Base-by-base conservation (phyloP, 2,888 invertebrate species). In the Brachyptera putata region DNA sequence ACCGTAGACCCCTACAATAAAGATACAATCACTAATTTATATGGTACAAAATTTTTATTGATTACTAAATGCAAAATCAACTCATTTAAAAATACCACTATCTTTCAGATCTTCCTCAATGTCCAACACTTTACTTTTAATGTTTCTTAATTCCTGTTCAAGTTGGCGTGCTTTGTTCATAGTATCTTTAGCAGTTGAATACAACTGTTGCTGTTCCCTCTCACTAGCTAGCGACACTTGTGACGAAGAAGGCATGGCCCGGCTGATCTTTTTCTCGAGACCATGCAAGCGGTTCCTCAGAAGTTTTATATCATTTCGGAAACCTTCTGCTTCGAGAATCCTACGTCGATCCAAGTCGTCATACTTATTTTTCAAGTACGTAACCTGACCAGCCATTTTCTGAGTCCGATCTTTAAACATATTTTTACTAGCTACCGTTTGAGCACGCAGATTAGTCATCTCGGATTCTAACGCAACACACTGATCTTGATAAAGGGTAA, bases 301-400 rank as follows among this genome's bases (percentile, higher is more conserved):
- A 58, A 72, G 69, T 61, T 72, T 73, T 7, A 76, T 74, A 65
- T 76, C 76, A 37, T 70, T 76, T 64, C 72, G 72, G 66, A 75
- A 76, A 1, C 76, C 76, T 64, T 77, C 75, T 7, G 74, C 73
- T 64, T 76, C 76, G 7, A 76, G 68, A 56, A 73, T 72, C 36
- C 75, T 68, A 30, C 76, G 65, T 16, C 69, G 65, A 63, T 76
- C 76, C 56, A 76, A 63, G 26, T 75, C 75, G 60, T 72, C 69
- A 61, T 75, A 75, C 13, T 75, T 64, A 26, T 69, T 66, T 60
- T 73, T 76, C 71, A 76, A 72, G 58, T 73, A 62, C 57, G 72
- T 68, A 36, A 77, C 65, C 2, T 74, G 68, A 49, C 70, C 70
- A 3, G 69, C 67, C 70, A 76, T 72, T 63, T 74, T 75, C n/a